phyloP scores from a whole-genome alignment of 2,113 vertebrate genomes.

The Equus quagga region DNA sequence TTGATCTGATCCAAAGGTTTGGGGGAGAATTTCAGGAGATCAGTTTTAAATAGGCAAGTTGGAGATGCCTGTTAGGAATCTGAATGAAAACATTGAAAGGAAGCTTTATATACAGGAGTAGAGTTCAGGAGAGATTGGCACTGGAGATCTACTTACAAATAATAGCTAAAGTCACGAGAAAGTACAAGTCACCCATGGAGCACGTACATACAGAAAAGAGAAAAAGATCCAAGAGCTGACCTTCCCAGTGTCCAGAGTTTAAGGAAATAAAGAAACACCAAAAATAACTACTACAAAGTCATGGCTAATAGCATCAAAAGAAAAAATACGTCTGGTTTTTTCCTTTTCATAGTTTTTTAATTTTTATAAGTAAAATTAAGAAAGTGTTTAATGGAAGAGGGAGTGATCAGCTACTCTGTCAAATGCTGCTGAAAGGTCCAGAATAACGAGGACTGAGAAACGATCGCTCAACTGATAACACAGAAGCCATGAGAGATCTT shows the following conservation, averaged over 20 bases:
- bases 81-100: not conserved
- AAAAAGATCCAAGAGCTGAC: not conserved
- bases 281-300: not conserved
- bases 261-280: not conserved
- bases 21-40: not conserved
- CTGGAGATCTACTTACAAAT: not conserved
- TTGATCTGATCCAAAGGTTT: not conserved
- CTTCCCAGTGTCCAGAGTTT: not conserved
- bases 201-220: not conserved
- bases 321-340: not conserved
- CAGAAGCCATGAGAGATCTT: not conserved
- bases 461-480: not conserved
- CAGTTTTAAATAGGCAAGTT: not conserved
- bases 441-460: not conserved
- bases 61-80: not conserved
- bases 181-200: not conserved
- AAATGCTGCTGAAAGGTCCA: not conserved
- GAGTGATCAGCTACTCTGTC: not conserved
- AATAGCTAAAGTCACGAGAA: not conserved
- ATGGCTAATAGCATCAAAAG: not conserved
- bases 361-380: conserved; percentile 40
- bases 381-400: not conserved
- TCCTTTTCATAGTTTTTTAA: no score
- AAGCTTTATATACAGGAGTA: not conserved
- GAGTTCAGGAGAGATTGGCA: not conserved